These are phyloP conservation scores for Lasioglossum zephyrum DNA, from an alignment of 2,888 invertebrate species.

Conservation along the genomic window DNA sequence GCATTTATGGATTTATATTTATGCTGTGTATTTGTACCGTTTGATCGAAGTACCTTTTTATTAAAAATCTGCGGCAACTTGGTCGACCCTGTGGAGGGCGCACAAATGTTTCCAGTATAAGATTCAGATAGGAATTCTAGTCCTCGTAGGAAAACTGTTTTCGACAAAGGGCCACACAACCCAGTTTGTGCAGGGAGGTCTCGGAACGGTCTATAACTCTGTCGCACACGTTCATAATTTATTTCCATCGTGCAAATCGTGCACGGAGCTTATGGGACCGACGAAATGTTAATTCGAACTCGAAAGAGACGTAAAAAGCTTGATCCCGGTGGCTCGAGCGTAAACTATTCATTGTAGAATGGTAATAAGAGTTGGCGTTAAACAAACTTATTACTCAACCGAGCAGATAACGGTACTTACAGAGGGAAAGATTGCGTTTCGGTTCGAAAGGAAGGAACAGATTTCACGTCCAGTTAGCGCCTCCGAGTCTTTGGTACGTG, in stretches of 20 bases:
- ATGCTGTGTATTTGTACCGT: not conserved
- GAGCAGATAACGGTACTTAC: conserved; percentile 20
- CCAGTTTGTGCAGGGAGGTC: not conserved
- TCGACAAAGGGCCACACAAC: not conserved
- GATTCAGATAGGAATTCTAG: not conserved
- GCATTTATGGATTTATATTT: not conserved
- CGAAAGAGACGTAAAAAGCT: not conserved
- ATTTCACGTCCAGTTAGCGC: conserved; percentile 65
- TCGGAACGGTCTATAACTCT: not conserved
- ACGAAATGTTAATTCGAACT: not conserved
- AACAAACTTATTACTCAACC: conserved; percentile 32
- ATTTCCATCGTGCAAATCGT: not conserved
- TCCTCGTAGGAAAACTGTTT: not conserved
- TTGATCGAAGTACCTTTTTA: not conserved
- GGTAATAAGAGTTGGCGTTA: conserved; percentile 26
- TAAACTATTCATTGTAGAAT: conserved; percentile 6
- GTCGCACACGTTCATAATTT: not conserved
- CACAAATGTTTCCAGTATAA: not conserved
- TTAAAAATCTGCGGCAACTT: not conserved
- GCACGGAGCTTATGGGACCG: not conserved
- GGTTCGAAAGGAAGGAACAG: conserved; percentile 40
- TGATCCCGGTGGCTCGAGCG: not conserved
- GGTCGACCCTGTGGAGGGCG: not conserved
- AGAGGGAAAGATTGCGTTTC: conserved; percentile 27
- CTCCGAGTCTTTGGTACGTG: conserved; percentile 58